A percentile compares a stretch with the other conserved stretches of the same genome.
phyloP scores from a whole-genome alignment of 2,797 vertebrate genomes.

The Onychomys arenicola region DNA sequence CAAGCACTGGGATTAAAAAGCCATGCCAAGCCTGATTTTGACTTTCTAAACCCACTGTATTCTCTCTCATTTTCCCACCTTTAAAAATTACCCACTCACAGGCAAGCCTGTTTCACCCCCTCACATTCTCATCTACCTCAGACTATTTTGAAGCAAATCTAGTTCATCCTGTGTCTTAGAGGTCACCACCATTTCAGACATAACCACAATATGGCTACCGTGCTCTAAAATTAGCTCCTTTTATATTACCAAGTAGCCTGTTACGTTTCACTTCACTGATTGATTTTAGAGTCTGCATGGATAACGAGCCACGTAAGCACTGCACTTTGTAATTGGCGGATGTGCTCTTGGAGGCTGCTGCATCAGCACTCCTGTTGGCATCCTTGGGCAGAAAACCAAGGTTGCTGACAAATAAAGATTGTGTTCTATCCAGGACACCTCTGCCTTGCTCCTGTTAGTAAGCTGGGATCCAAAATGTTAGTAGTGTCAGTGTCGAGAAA shows the following conservation, averaged over 20 bases:
- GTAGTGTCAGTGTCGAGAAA: not conserved
- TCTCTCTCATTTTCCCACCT: not conserved
- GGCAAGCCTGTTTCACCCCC: not conserved
- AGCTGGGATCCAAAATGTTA: not conserved
- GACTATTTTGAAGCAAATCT: slow-evolving; percentile 14
- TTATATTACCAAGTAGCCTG: not conserved
- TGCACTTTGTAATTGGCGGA: not conserved
- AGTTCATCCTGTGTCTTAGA: not conserved
- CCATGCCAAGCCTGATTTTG: not conserved
- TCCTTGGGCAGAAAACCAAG: not conserved
- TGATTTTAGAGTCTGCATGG: not conserved
- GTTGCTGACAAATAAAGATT: not conserved
- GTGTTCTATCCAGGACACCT: not conserved
- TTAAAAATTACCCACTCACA: not conserved
- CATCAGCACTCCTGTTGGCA: not conserved
- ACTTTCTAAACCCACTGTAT: not conserved
- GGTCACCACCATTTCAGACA: not conserved
- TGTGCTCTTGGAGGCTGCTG: not conserved
- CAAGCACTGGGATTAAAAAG: not conserved
- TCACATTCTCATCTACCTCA: not conserved
- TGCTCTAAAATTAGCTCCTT: not conserved
- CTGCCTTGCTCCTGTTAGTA: not conserved
- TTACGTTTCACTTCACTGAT: not conserved
- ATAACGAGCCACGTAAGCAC: not conserved
- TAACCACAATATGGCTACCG: not conserved